Evolutionary conservation across 1,140 invertebrate species (phyloP), one percentile per base, ranked within the genome.

Genomic region (Leptoteleia sp.): DNA sequence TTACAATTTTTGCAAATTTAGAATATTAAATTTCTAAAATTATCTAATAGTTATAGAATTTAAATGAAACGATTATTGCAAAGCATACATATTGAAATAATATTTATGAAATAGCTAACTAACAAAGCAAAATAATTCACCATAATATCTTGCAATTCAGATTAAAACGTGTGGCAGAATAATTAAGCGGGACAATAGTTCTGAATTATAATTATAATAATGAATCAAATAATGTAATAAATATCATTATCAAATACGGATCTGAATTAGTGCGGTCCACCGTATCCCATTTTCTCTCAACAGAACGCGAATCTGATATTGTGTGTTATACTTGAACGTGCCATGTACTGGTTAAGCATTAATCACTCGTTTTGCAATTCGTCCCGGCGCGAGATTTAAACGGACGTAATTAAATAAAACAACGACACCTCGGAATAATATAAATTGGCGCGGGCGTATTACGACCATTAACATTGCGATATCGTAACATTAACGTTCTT

Each of bases 301-400:
- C 52, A 16, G 35, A 70, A 70, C 37, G 52, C 16, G 43, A 50
- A 70, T 50, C 52, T 59, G 65, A 59, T 70, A 70, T 19, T 61
- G 45, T 12, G 52, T n/a, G n/a, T n/a, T n/a, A n/a, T n/a, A 59
- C 43, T 59, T 38, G 54, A 70, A 59, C 38, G 37, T 35, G 16
- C 37, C 37, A n/a, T 52, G 54, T 59, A 70, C 52, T 48, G 45
- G 54, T 52, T 52, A 22, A 52, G 29, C 65, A 61, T 61, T 59
- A 59, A 59, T 50, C 54, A 70, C 43, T 40, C 42, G 52, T n/a
- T 57, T 31, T 27, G 50, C 50, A 38, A 55, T 47, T 55, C 65
- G 65, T 37, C 29, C 43, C 17, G 29, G 15, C 15, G 13, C 13
- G 16, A 25, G 52, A 70, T 42, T 61, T 38, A 61, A 25, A 43